phyloP scores from a whole-genome alignment of 2,888 invertebrate species.

The Boloria euphrosyne region DNA sequence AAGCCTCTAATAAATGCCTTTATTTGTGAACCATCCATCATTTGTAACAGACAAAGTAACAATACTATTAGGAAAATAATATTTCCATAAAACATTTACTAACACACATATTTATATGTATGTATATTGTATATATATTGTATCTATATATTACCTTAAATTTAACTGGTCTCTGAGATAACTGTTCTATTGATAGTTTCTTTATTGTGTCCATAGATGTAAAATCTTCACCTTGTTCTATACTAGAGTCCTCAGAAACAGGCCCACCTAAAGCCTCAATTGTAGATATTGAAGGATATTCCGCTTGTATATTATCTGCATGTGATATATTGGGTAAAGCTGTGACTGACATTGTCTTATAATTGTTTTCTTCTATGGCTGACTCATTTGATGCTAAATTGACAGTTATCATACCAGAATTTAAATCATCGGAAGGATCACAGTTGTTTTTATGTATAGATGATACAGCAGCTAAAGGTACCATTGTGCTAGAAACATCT shows the following conservation, averaged over 20 bases:
- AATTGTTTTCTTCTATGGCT: neutral
- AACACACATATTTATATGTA: neutral
- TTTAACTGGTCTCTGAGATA: constrained; percentile 32
- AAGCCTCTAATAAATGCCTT: too few relatives aligned
- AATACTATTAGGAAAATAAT: too few relatives aligned
- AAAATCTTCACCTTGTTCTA: constrained; percentile 6
- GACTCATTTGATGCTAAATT: neutral
- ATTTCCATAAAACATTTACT: neutral
- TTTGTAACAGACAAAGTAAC: too few relatives aligned
- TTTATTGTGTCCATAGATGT: constrained; percentile 22
- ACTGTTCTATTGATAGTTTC: constrained; percentile 28
- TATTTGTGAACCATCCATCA: too few relatives aligned
- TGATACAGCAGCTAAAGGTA: constrained; percentile 46
- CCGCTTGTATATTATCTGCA: constrained; percentile 11
- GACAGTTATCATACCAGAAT: neutral
- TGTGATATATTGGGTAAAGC: constrained; percentile 7
- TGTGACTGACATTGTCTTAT: constrained; percentile 11
- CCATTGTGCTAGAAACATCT: constrained; percentile 44
- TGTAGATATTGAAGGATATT: constrained; percentile 2
- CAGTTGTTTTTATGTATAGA: constrained; percentile 31
- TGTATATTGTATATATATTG: constrained; percentile 30
- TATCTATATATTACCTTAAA: constrained; percentile 37
- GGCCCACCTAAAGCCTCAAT: constrained; percentile 36
- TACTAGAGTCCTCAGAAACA: constrained; percentile 28
- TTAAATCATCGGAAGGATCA: constrained; percentile 1